These are phyloP conservation scores for Montipora foliosa DNA, from an alignment of 64 coral and sea anemone genomes.

Conservation along the genomic window DNA sequence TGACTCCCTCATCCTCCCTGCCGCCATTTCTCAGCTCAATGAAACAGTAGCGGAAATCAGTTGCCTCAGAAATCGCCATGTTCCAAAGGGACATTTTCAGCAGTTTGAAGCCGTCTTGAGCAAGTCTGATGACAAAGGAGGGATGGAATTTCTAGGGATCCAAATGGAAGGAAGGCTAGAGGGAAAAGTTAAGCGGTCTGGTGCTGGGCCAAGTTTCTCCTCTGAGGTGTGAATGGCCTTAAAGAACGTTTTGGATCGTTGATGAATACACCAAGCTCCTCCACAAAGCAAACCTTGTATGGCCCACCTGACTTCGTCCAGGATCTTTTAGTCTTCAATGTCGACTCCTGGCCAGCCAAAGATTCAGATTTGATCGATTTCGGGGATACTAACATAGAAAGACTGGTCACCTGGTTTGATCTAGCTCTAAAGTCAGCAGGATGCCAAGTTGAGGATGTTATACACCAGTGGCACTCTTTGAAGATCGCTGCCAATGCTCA, in stretches of 20 bases:
- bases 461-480: conserved; percentile 32
- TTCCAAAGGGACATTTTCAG: background rate
- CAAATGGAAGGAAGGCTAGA: too few relatives aligned
- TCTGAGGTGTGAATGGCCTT: too few relatives aligned
- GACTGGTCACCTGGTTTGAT: conserved; percentile 36
- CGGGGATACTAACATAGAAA: conserved; percentile 30
- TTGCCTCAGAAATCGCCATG: conserved; percentile 36
- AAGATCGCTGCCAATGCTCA: conserved; percentile 27
- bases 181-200: too few relatives aligned
- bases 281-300: too few relatives aligned
- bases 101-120: background rate
- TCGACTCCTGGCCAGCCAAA: too few relatives aligned
- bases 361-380: conserved; percentile 4
- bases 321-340: too few relatives aligned
- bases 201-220: too few relatives aligned
- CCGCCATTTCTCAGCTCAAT: conserved; percentile 2
- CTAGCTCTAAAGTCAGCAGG: conserved; percentile 13
- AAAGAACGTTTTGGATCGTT: too few relatives aligned
- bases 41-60: background rate
- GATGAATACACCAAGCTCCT: too few relatives aligned
- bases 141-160: too few relatives aligned
- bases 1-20: background rate
- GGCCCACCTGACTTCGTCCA: too few relatives aligned
- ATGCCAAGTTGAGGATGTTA: conserved; percentile 13
- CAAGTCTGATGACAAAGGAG: background rate